Percentiles rank a stretch among this genome's conserved stretches.
These are phyloP conservation scores for Stomatorhinus walkeri DNA, from an alignment of 2,797 vertebrate genomes.

Conservation along the genomic window DNA sequence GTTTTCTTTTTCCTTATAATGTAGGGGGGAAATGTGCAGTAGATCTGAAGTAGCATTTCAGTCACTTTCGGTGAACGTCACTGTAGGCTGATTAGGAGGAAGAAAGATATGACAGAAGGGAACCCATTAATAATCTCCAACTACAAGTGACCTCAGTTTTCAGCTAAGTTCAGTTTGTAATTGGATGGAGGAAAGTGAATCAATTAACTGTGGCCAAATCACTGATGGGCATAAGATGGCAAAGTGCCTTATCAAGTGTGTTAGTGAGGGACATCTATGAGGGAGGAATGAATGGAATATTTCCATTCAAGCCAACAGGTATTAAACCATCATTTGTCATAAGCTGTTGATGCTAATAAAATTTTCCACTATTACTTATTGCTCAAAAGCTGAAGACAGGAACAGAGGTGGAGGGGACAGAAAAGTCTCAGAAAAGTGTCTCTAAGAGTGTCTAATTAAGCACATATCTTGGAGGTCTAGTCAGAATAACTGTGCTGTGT, in stretches of 20 bases:
- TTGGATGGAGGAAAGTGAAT: background rate
- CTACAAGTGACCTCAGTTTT: background rate
- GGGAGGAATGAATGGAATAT: background rate
- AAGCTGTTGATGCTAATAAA: background rate
- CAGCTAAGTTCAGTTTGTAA: background rate
- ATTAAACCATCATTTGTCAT: background rate
- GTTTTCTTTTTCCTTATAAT: background rate
- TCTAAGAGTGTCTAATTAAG: background rate
- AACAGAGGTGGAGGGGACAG: background rate
- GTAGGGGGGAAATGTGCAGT: background rate
- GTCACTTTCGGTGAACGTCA: background rate
- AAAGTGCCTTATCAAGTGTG: background rate
- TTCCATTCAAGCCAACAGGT: background rate
- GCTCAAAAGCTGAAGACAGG: background rate
- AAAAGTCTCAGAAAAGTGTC: background rate
- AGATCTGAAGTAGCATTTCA: background rate
- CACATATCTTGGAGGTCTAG: background rate
- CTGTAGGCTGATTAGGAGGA: background rate
- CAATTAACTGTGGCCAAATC: background rate
- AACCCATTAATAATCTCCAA: background rate
- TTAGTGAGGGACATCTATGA: background rate
- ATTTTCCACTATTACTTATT: background rate
- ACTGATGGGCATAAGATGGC: background rate
- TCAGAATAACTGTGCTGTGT: background rate
- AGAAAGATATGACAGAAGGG: background rate